These are phyloP conservation scores for Neosilurus mollespiculum DNA, from an alignment of 2,797 vertebrate genomes.

Conservation along the genomic window DNA sequence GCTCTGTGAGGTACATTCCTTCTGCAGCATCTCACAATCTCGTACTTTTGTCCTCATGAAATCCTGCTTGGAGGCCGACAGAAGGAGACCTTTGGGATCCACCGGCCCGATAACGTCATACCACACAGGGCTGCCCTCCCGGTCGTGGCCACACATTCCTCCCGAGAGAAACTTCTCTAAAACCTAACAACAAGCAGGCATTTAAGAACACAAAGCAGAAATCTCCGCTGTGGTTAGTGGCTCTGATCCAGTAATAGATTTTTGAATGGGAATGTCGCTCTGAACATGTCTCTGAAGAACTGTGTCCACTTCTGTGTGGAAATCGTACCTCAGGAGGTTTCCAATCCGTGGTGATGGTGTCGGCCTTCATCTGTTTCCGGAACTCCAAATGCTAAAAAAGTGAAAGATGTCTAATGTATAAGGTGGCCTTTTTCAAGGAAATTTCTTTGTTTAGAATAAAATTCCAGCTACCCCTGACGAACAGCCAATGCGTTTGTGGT, in stretches of 20 bases:
- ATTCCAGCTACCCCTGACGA: not conserved
- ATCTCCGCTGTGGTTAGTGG: not conserved
- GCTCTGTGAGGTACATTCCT: constrained; percentile 76
- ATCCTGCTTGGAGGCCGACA: constrained; percentile 93
- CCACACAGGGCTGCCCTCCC: constrained; percentile 86
- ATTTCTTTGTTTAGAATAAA: not conserved
- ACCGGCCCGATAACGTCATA: constrained; percentile 90
- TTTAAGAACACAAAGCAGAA: constrained; percentile 14
- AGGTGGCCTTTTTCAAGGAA: not conserved
- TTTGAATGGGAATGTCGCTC: not conserved
- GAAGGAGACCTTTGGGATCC: constrained; percentile 89
- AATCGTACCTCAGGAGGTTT: constrained; percentile 78
- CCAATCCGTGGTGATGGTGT: constrained; percentile 80
- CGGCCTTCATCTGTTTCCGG: constrained; percentile 83
- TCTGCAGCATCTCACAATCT: constrained; percentile 85
- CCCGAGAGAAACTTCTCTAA: constrained; percentile 86
- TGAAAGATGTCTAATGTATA: not conserved
- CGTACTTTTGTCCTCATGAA: constrained; percentile 90
- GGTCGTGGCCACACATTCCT: constrained; percentile 88
- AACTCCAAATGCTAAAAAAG: constrained; percentile 83
- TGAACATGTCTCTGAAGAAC: not conserved
- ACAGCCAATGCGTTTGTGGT: not conserved
- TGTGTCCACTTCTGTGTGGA: not conserved
- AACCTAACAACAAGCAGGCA: constrained; percentile 63
- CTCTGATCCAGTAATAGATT: not conserved